Evolutionary conservation across 2,113 vertebrate genomes (phyloP).

Genomic region (Eonycteris spelaea): DNA sequence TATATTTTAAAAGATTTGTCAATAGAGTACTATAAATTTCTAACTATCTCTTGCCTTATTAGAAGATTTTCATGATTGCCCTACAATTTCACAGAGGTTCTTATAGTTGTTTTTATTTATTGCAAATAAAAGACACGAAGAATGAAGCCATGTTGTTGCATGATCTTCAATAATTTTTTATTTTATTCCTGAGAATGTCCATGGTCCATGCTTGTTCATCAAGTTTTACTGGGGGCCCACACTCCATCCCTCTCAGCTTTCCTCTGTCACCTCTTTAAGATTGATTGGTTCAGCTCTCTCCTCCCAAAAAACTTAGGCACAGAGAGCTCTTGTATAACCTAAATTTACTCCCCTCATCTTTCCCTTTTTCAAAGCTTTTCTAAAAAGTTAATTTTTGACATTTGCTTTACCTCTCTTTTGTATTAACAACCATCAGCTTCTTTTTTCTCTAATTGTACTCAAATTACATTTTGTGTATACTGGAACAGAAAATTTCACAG

Average conservation of each 20-base stretch:
- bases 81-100: background rate
- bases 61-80: background rate
- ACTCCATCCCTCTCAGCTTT: too few relatives aligned
- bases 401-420: conserved; percentile 14
- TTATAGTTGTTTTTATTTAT: background rate
- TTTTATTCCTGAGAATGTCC: background rate
- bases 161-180: background rate
- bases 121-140: background rate
- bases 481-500: conserved; percentile 28
- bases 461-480: conserved; percentile 11
- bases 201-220: background rate
- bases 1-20: background rate
- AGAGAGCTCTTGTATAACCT: background rate
- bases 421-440: background rate
- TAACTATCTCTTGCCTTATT: background rate
- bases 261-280: background rate
- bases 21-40: background rate
- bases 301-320: background rate
- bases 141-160: background rate
- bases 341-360: background rate
- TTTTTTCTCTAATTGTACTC: conserved; percentile 16
- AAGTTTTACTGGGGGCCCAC: background rate
- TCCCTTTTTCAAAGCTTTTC: background rate
- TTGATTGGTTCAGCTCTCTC: background rate
- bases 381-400: background rate